Base-by-base conservation (phyloP, 1,140 invertebrate genomes). In the Eupristina koningsbergeri region DNA sequence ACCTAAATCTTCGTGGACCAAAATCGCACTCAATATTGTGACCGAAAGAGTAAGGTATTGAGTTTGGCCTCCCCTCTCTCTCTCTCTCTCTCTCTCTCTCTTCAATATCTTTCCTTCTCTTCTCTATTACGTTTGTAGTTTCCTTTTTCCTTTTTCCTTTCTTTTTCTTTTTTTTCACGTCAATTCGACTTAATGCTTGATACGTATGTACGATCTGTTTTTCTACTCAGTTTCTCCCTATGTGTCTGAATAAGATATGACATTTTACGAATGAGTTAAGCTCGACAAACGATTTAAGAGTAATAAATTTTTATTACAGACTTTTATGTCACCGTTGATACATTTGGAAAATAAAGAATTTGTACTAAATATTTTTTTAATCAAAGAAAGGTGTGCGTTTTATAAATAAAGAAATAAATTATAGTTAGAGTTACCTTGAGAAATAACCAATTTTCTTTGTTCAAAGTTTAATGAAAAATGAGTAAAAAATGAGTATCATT, bases 1-100 rank as follows among this genome's bases (percentile, higher is more conserved):
- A 89, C 88, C 87, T 91, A 91, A 90, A 92, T 91, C 90, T 90
- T 64, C 78, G 78, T 87, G 86, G 86, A 78, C 87, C 86, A 86
- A 88, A 91, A 87, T 91, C 87, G 88, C 89, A 90, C 90, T 91
- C 89, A 90, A 91, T 91, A 92, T 91, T 91, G 91, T 91, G 89
- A 90, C 89, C 90, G 88, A 90, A 90, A 87, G 86, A 89, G 88
- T 89, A 91, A 91, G 86, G 88, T 90, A 90, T 91, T 88, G 88
- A 87, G 85, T 89, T 90, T 89, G 86, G 31, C 58, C 80, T 88
- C 85, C 79, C 84, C 26, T 31, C 31, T 47, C 45, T 81, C 81
- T 81, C 84, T 87, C 85, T 87, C 86, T 87, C 80, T 85, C 86
- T 84, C 80, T 86, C 86, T 84, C 77, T 86, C 84, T 84, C 73